Evolutionary conservation across 1,140 invertebrate species (phyloP).

Genomic region (Aphelenchoides avenae): DNA sequence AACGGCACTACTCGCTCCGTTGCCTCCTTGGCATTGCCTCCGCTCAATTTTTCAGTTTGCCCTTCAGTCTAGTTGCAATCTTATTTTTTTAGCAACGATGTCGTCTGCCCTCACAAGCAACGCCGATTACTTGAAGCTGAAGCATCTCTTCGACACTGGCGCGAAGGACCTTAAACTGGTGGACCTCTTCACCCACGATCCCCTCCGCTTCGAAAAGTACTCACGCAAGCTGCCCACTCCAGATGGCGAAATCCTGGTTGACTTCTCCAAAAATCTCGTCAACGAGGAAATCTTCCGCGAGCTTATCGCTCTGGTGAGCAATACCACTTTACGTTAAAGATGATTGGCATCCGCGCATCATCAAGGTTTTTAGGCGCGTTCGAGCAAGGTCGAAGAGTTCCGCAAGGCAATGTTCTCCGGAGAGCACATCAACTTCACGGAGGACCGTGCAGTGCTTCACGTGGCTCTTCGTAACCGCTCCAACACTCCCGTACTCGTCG

Average conservation of each 20-base stretch:
- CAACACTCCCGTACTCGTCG: conserved; percentile 74
- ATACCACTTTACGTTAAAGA: conserved; percentile 12
- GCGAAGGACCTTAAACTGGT: conserved; percentile 39
- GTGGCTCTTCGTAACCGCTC: conserved; percentile 82
- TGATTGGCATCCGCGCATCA: conserved; percentile 15
- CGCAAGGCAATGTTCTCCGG: conserved; percentile 89
- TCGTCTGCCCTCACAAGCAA: conserved; percentile 44
- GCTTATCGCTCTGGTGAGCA: conserved; percentile 73
- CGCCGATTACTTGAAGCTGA: conserved; percentile 31
- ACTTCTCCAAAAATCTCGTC: conserved; percentile 94
- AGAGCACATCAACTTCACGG: conserved; percentile 94
- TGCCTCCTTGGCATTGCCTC: too few species aligned
- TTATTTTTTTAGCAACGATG: too few species aligned
- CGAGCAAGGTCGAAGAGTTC: conserved; percentile 75
- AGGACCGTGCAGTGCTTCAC: conserved; percentile 89
- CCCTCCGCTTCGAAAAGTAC: conserved; percentile 52
- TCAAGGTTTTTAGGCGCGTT: conserved; percentile 68
- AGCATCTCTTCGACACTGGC: conserved; percentile 25
- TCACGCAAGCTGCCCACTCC: conserved; percentile 44
- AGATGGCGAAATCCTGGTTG: conserved; percentile 68
- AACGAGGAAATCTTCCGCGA: conserved; percentile 72
- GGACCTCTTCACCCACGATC: conserved; percentile 47
- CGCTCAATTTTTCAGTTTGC: too few species aligned
- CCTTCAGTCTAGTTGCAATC: too few species aligned
- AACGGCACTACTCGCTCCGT: too few species aligned